Conservation (phyloP, 2,888 invertebrate genomes). For the Apamea monoglypha region DNA sequence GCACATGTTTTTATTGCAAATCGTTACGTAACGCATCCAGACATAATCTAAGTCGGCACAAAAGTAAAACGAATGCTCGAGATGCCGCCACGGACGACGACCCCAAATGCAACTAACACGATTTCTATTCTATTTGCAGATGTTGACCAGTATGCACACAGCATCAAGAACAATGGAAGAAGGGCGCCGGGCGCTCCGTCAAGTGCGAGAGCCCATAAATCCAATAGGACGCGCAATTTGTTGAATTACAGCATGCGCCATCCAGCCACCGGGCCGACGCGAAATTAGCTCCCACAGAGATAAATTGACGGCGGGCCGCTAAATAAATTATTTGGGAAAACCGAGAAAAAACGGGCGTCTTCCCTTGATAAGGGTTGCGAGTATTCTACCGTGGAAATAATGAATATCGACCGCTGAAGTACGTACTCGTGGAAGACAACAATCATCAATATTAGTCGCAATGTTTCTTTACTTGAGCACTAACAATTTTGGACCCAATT, state of each 20-base stretch:
- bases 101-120: conserved; percentile 64
- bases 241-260: conserved; percentile 91
- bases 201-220: conserved; percentile 88
- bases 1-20: conserved; percentile 53
- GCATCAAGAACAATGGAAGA: conserved; percentile 86
- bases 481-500: background rate
- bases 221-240: conserved; percentile 89
- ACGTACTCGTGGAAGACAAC: conserved; percentile 62
- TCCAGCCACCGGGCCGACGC: conserved; percentile 89
- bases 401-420: conserved; percentile 84
- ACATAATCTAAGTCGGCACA: conserved; percentile 54
- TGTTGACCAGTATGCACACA: conserved; percentile 80
- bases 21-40: conserved; percentile 61
- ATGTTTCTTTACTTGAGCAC: background rate
- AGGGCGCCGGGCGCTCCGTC: conserved; percentile 86
- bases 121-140: conserved; percentile 72
- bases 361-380: conserved; percentile 90
- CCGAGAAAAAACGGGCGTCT: conserved; percentile 90
- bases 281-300: conserved; percentile 90
- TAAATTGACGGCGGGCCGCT: conserved; percentile 89
- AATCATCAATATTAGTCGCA: conserved; percentile 35
- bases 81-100: conserved; percentile 62
- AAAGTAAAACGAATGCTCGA: conserved; percentile 59
- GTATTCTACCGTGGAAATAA: conserved; percentile 83
- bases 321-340: conserved; percentile 91